phyloP scores from a whole-genome alignment of 2,113 vertebrate genomes.

The Colinus virginianus region DNA sequence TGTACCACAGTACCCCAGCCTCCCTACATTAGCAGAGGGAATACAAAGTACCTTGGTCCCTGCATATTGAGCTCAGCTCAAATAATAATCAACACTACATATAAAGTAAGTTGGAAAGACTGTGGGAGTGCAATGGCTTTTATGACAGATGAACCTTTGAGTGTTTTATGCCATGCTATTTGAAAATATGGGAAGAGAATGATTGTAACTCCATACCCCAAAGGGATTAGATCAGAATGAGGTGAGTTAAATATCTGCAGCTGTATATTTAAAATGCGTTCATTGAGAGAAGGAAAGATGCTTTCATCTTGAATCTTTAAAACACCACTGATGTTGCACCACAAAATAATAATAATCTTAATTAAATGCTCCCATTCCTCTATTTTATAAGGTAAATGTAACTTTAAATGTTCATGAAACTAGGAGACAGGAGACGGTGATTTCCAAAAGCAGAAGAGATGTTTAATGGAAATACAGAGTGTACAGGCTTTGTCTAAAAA shows the following conservation, averaged over 20 bases:
- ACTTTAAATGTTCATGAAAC: background rate
- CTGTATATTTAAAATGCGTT: background rate
- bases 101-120: background rate
- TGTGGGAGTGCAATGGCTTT: background rate
- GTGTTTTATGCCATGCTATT: background rate
- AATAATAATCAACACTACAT: accelerated
- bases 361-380: background rate
- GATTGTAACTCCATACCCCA: background rate
- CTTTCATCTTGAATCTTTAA: background rate
- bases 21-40: background rate
- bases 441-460: background rate
- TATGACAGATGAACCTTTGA: background rate
- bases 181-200: accelerated
- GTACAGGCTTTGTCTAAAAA: background rate
- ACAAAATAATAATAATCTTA: background rate
- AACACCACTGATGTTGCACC: background rate
- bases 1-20: accelerated
- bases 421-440: background rate
- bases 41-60: background rate
- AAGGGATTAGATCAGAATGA: background rate
- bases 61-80: accelerated
- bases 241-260: background rate
- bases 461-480: background rate
- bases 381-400: background rate
- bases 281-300: background rate